Evolutionary conservation across 2,888 invertebrate species (phyloP), one percentile per base, ranked within the genome.

Genomic region (Eumerus sabulonum): DNA sequence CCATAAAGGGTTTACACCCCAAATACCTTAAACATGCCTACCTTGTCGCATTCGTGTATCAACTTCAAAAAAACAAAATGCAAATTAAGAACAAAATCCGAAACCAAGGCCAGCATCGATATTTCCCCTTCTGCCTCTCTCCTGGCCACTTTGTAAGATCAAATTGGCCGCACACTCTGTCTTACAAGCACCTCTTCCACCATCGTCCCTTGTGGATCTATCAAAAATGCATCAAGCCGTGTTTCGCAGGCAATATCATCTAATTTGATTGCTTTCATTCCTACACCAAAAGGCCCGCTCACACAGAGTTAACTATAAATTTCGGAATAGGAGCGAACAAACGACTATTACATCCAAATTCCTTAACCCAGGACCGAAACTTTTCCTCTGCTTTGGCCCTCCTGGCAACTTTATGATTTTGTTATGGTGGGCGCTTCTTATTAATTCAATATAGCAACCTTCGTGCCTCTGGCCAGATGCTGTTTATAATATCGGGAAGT

Each of bases 391-490:
- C 18, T 0, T 18, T 48, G 9, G 18, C 47, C 12, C 1, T 14
- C 18, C 16, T 27, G 3, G 51, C 35, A 40, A 18, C 12, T 51
- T 68, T 68, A 56, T 68, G 67, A 60, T 62, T 56, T 64, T 59
- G 60, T 57, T 57, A 59, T 57, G 45, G 59, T 51, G 67, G 72
- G 60, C 62, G 62, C 67, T 77, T 50, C 72, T 77, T 77, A 77
- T 77, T 77, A 77, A 77, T 77, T 72, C 77, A 77, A 77, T 77
- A 77, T 72, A 77, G 72, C 57, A 50, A 56, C 62, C 62, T 72
- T 36, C 50, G 16, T 56, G 71, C 63, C 44, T 16, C 17, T 38
- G 27, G 53, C 72, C 72, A 77, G 67, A 72, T 77, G 72, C 59
- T 72, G 67, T 67, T 77, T 63, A 67, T 67, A 57, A 67, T 67